These are phyloP conservation scores for Ciona savignyi DNA, from an alignment of 23 tunicate species.

Conservation along the genomic window DNA sequence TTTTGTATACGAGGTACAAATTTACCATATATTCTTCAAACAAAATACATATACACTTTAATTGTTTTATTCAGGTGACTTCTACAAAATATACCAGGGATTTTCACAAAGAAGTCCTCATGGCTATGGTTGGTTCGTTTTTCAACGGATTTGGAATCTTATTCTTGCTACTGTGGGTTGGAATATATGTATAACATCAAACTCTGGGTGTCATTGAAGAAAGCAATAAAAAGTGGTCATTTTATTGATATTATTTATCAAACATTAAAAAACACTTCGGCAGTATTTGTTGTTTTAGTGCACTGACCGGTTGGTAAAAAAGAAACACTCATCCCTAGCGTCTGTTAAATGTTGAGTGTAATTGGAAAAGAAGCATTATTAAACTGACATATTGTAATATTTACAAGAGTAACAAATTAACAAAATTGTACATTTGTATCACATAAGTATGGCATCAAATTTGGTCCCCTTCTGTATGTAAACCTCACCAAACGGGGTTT, in stretches of 20 bases:
- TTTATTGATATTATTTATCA: too few species aligned
- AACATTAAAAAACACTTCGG: too few species aligned
- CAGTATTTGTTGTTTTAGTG: too few species aligned
- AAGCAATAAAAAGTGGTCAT: too few species aligned
- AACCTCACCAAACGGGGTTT: conserved; percentile 75
- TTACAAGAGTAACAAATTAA: too few species aligned
- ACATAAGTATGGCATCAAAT: conserved; percentile 77
- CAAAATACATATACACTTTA: background rate
- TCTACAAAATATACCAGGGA: conserved; percentile 93
- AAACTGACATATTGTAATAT: too few species aligned
- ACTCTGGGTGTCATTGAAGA: too few species aligned
- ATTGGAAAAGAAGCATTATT: too few species aligned
- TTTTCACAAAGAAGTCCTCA: conserved; percentile 74
- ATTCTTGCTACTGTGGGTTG: conserved; percentile 87
- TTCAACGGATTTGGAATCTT: conserved; percentile 92
- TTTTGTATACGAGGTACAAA: conserved; percentile 82
- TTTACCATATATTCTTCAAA: background rate
- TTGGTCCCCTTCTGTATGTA: conserved; percentile 77
- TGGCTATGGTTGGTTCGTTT: conserved; percentile 73
- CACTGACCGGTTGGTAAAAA: too few species aligned
- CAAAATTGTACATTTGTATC: too few species aligned
- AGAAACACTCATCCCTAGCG: too few species aligned
- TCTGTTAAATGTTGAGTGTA: too few species aligned
- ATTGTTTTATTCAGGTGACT: conserved; percentile 55
- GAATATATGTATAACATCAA: conserved; percentile 91